These are phyloP conservation scores for Patiria pectinifera DNA, from an alignment of 53 echinoderm and acorn worm genomes.

Conservation along the genomic window DNA sequence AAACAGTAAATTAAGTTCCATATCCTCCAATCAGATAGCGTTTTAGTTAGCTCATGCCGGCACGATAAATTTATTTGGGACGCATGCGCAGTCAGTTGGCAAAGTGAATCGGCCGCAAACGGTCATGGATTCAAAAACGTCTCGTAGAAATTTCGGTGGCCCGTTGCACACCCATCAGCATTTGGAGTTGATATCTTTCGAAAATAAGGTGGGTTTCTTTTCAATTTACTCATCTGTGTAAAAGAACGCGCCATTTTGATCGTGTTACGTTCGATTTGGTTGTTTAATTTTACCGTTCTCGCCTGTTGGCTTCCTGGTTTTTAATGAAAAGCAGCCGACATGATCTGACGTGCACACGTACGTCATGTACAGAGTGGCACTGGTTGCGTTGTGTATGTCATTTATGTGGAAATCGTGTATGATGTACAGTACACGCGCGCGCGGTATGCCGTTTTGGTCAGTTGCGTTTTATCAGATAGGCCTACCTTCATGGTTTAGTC, in stretches of 20 bases:
- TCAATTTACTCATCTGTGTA: neutral
- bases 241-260: conserved; percentile 23
- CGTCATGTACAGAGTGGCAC: neutral
- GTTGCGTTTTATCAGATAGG: too few relatives aligned
- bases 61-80: neutral
- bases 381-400: too few relatives aligned
- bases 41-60: neutral
- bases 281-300: conserved; percentile 1
- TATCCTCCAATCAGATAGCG: conserved; percentile 23
- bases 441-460: neutral
- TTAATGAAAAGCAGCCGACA: conserved; percentile 3
- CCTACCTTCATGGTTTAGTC: neutral
- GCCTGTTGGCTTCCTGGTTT: conserved; percentile 43
- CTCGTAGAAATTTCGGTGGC: conserved; percentile 61
- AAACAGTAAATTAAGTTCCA: neutral
- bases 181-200: conserved; percentile 36
- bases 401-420: too few relatives aligned
- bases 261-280: neutral
- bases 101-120: conserved; percentile 73
- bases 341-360: neutral
- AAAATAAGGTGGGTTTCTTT: conserved; percentile 59
- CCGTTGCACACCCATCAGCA: conserved; percentile 47
- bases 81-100: conserved; percentile 68
- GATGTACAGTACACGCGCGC: neutral
- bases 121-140: conserved; percentile 97